Evolutionary conservation across 2,113 vertebrate genomes (phyloP), one percentile per base, ranked within the genome.

Genomic region (Campylorhamphus procurvoides): DNA sequence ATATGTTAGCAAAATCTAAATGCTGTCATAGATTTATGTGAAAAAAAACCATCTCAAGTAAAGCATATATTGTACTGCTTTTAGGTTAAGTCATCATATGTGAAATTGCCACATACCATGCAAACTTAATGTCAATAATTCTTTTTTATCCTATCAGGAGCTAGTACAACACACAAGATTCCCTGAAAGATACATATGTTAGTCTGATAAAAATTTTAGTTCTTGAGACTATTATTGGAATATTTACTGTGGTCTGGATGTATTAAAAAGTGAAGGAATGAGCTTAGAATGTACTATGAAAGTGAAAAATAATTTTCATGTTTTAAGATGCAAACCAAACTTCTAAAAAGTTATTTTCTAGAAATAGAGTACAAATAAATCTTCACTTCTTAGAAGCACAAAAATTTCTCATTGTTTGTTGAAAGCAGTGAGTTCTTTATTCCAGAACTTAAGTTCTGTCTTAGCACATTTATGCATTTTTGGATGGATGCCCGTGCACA

Each of bases 1-100:
- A 67, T 74, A 37, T 71, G 29, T 79, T 92, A 78, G 56, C 25
- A 72, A 92, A 93, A 94, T 74, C 44, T 63, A 86, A 86, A 72
- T 72, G 31, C 67, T 89, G 42, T 35, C 77, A 69, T 92, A 80
- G 96, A 93, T 95, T 64, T 64, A 24, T 66, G 69, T 82, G 66
- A 49, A 29, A 89, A 74, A 76, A 71, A n/a, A 33, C 23, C 25
- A 72, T 79, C 7, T 92, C 10, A 82, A 68, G 12, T 47, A 82
- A 79, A 95, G 69, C 12, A 40, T 64, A 55, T 18, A 10, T 25
- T 62, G 20, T 75, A 1, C 47, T 94, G 28, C 25, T 84, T 63
- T 64, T 84, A 63, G 37, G 25, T 79, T 81, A 84, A 87, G 31
- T 66, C 5, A 35, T 74, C 42, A 9, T 40, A 15, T 10, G 50